phyloP scores from a whole-genome alignment of 2,888 invertebrate genomes.

The Volucella inanis region DNA sequence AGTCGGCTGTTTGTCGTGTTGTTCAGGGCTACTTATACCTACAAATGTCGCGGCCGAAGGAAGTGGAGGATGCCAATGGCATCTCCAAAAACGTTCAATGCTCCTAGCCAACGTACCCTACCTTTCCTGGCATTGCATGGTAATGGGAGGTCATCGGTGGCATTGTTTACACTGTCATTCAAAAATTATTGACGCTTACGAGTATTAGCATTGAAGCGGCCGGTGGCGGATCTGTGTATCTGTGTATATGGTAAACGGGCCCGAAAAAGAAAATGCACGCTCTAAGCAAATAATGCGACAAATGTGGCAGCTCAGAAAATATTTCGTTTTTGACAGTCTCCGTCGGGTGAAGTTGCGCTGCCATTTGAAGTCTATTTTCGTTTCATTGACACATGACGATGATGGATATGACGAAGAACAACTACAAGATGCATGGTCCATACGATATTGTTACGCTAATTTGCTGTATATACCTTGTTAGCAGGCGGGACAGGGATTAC shows the following conservation, averaged over 20 bases:
- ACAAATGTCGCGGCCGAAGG: constrained; percentile 39
- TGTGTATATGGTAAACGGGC: constrained; percentile 48
- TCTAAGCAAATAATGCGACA: constrained; percentile 74
- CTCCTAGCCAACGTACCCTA: constrained; percentile 3
- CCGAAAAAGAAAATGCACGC: constrained; percentile 44
- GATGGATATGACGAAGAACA: constrained; percentile 59
- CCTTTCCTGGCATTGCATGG: constrained; percentile 18
- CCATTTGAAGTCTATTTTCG: constrained; percentile 73
- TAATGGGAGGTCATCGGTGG: constrained; percentile 74
- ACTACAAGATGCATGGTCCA: neutral
- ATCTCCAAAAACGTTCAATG: constrained; percentile 51
- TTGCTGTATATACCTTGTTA: constrained; percentile 47
- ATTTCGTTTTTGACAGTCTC: constrained; percentile 71
- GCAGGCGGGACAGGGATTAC: constrained; percentile 35
- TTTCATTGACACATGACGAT: constrained; percentile 72
- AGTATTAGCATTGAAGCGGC: neutral
- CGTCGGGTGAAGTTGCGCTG: constrained; percentile 38
- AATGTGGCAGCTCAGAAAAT: constrained; percentile 75
- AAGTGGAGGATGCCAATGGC: constrained; percentile 60
- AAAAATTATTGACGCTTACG: constrained; percentile 54
- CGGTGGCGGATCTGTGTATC: too few species aligned
- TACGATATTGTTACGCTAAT: constrained; percentile 72
- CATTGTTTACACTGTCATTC: constrained; percentile 74
- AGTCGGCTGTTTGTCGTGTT: constrained; percentile 57
- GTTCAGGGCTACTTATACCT: constrained; percentile 34